phyloP scores from a whole-genome alignment of 2,113 vertebrate species.

The Hippocampus barbouri region DNA sequence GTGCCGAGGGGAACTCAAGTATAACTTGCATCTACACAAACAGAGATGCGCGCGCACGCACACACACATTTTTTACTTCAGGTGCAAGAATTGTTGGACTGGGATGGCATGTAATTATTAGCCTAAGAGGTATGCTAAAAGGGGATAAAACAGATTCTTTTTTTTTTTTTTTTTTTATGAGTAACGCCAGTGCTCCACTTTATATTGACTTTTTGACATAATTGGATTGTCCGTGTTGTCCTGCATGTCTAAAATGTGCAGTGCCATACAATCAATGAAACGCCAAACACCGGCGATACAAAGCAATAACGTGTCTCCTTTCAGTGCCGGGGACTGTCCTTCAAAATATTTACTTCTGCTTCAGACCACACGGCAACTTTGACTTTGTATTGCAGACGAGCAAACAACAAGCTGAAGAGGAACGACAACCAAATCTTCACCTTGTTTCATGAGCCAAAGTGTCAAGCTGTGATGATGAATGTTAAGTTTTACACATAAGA shows the following conservation, averaged over 20 bases:
- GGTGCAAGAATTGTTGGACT: slow-evolving; percentile 3
- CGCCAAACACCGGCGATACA: background rate
- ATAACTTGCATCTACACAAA: slow-evolving; percentile 29
- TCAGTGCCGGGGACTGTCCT: background rate
- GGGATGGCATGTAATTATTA: background rate
- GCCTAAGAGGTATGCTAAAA: background rate
- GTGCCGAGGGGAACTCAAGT: slow-evolving; percentile 54
- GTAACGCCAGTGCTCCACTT: too few species aligned
- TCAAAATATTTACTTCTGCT: background rate
- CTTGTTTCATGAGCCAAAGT: too few species aligned
- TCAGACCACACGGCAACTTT: too few species aligned
- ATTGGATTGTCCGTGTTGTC: background rate
- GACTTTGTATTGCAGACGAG: too few species aligned
- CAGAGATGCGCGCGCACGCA: background rate
- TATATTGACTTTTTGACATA: background rate
- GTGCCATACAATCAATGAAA: background rate
- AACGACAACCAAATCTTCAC: too few species aligned
- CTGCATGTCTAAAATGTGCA: background rate
- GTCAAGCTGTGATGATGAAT: too few species aligned
- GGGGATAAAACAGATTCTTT: too few species aligned
- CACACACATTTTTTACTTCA: slow-evolving; percentile 5
- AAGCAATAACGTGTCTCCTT: background rate
- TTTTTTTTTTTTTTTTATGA: too few species aligned
- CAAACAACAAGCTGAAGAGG: too few species aligned
- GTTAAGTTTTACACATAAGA: too few species aligned